Conservation (phyloP, 2,797 vertebrate genomes). For the Channa striata region DNA sequence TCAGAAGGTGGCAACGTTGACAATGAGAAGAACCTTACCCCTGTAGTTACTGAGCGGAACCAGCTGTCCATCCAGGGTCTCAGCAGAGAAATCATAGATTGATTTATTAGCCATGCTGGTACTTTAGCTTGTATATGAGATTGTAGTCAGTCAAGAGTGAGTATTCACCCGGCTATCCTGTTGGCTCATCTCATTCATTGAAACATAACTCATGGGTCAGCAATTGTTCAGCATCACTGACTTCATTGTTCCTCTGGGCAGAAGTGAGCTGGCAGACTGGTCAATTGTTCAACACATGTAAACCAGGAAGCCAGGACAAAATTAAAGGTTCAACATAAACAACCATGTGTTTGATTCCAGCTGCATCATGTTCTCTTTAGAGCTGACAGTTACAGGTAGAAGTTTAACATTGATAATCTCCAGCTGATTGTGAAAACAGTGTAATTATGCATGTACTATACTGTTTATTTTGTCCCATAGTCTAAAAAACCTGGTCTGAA, state of each 20-base stretch:
- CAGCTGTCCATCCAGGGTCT: slow-evolving; percentile 79
- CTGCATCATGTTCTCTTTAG: neutral
- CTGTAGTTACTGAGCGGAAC: slow-evolving; percentile 78
- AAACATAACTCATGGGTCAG: slow-evolving; percentile 80
- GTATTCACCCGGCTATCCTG: slow-evolving; percentile 55
- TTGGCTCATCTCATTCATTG: slow-evolving; percentile 71
- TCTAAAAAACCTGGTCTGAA: neutral
- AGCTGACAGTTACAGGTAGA: neutral
- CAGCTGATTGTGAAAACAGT: neutral
- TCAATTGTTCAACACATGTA: slow-evolving; percentile 70
- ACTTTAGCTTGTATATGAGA: slow-evolving; percentile 47
- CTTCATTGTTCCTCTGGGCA: slow-evolving; percentile 76
- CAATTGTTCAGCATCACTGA: slow-evolving; percentile 85
- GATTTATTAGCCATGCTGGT: slow-evolving; percentile 75
- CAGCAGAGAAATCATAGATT: slow-evolving; percentile 83
- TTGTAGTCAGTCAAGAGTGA: slow-evolving; percentile 67
- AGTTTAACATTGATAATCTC: neutral
- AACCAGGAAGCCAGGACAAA: slow-evolving; percentile 24
- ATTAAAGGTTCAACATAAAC: slow-evolving; percentile 8
- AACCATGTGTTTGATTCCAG: neutral
- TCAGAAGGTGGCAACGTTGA: slow-evolving; percentile 89
- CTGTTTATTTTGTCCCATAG: neutral
- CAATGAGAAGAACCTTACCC: slow-evolving; percentile 84
- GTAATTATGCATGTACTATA: neutral
- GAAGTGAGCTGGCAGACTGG: slow-evolving; percentile 68